These are phyloP conservation scores for Brienomyrus brachyistius DNA, from an alignment of 2,113 vertebrate genomes.

Conservation along the genomic window DNA sequence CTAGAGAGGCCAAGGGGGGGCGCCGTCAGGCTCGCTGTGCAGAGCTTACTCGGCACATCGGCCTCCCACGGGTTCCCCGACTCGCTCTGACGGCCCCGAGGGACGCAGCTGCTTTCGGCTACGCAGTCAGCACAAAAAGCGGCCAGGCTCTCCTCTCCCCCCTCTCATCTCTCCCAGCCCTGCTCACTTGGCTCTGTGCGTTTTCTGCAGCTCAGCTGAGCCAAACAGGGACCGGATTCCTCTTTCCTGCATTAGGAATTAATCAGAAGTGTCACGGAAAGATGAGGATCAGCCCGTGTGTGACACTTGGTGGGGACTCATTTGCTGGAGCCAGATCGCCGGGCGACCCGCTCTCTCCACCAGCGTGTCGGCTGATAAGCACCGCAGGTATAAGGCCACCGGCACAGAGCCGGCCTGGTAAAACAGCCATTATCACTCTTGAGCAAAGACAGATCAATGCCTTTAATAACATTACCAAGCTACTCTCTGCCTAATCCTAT, in stretches of 20 bases:
- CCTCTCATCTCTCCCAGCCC: background rate
- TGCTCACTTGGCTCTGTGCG: background rate
- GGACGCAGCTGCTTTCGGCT: background rate
- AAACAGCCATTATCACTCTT: constrained; percentile 23
- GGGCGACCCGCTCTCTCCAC: background rate
- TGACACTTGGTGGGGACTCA: background rate
- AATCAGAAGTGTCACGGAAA: background rate
- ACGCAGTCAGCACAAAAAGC: background rate
- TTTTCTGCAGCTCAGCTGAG: background rate
- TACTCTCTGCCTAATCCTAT: constrained; percentile 36
- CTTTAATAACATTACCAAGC: constrained; percentile 37
- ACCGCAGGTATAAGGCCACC: background rate
- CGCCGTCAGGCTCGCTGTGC: background rate
- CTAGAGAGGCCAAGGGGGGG: background rate
- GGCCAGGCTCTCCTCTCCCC: background rate
- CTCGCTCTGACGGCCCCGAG: background rate
- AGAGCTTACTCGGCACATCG: background rate
- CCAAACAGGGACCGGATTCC: background rate
- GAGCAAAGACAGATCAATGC: constrained; percentile 31
- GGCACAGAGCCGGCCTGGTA: background rate
- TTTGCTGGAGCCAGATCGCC: background rate
- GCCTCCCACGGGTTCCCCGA: background rate
- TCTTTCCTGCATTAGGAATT: background rate
- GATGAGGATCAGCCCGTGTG: background rate
- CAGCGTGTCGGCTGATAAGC: background rate